Evolutionary conservation across 92 coral and sea anemone species (phyloP).

Genomic region (Zoanthus sociatus): DNA sequence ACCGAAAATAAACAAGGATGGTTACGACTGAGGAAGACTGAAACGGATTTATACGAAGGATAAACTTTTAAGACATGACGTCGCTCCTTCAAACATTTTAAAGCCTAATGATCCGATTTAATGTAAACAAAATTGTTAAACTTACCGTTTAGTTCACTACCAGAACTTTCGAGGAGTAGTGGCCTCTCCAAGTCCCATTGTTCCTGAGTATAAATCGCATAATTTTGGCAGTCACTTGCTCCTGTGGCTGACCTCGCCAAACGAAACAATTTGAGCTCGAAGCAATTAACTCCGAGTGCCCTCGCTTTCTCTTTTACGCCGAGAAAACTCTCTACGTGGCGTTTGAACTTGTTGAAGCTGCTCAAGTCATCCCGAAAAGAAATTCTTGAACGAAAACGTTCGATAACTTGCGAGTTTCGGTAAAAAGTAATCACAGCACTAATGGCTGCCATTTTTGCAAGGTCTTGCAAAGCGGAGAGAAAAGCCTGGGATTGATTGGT

Average conservation of each 20-base stretch:
- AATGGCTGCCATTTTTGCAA: slow-evolving; percentile 55
- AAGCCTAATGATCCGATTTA: too few relatives aligned
- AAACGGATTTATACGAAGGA: too few relatives aligned
- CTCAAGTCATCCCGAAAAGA: neutral
- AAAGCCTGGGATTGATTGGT: slow-evolving; percentile 43
- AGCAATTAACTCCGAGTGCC: slow-evolving; percentile 46
- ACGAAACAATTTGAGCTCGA: slow-evolving; percentile 59
- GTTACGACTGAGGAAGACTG: too few relatives aligned
- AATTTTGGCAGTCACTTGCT: slow-evolving; percentile 54
- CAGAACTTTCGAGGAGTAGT: slow-evolving; percentile 48
- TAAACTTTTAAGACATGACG: too few relatives aligned
- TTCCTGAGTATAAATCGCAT: slow-evolving; percentile 42
- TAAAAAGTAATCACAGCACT: slow-evolving; percentile 40
- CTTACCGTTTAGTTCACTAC: slow-evolving; percentile 45
- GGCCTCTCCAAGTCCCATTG: slow-evolving; percentile 43
- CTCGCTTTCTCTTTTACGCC: slow-evolving; percentile 52
- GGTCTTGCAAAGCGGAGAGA: slow-evolving; percentile 46
- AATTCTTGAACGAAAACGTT: slow-evolving; percentile 27
- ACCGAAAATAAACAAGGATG: too few relatives aligned
- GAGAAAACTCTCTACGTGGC: slow-evolving; percentile 59
- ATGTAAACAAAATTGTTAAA: too few relatives aligned
- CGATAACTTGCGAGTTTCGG: slow-evolving; percentile 41
- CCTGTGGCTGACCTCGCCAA: slow-evolving; percentile 28
- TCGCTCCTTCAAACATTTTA: too few relatives aligned
- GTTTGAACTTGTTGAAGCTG: slow-evolving; percentile 34